Evolutionary conservation across 2,113 vertebrate genomes (phyloP).

Genomic region (Ammodytes marinus): DNA sequence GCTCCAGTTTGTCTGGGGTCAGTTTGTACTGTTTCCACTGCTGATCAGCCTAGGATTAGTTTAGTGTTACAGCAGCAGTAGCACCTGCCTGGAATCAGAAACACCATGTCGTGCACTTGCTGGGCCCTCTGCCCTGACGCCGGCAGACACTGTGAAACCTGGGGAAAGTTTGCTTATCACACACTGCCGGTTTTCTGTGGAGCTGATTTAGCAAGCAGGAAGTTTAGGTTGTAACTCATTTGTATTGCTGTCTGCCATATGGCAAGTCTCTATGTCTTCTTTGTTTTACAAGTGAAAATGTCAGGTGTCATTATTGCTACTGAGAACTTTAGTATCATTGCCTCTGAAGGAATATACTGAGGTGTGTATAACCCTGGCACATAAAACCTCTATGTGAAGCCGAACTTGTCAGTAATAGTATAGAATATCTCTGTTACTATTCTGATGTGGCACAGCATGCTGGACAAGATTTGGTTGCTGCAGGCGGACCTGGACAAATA

Average conservation of each 20-base stretch:
- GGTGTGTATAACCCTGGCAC: slow-evolving; percentile 38
- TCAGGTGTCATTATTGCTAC: slow-evolving; percentile 8
- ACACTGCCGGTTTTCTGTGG: neutral
- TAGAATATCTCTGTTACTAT: slow-evolving; percentile 81
- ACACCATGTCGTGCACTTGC: slow-evolving; percentile 45
- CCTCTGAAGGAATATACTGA: slow-evolving; percentile 25
- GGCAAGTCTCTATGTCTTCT: neutral
- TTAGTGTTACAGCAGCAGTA: slow-evolving; percentile 54
- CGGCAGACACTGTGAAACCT: neutral
- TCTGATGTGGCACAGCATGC: slow-evolving; percentile 67
- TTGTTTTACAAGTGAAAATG: neutral
- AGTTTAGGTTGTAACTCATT: neutral
- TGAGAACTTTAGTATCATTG: slow-evolving; percentile 9
- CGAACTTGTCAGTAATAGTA: slow-evolving; percentile 73
- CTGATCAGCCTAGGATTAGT: slow-evolving; percentile 69
- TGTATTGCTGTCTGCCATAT: neutral
- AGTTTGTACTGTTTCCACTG: slow-evolving; percentile 69
- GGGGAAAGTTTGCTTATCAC: neutral
- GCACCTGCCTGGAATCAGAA: slow-evolving; percentile 67
- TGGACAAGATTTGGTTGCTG: slow-evolving; percentile 66
- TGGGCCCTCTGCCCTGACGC: slow-evolving; percentile 49
- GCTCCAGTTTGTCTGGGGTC: slow-evolving; percentile 66
- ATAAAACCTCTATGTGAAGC: slow-evolving; percentile 47
- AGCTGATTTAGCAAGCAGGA: neutral
- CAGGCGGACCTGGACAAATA: slow-evolving; percentile 72